Conservation (phyloP, 92 coral and sea anemone genomes). For the Zoanthus gigantus region DNA sequence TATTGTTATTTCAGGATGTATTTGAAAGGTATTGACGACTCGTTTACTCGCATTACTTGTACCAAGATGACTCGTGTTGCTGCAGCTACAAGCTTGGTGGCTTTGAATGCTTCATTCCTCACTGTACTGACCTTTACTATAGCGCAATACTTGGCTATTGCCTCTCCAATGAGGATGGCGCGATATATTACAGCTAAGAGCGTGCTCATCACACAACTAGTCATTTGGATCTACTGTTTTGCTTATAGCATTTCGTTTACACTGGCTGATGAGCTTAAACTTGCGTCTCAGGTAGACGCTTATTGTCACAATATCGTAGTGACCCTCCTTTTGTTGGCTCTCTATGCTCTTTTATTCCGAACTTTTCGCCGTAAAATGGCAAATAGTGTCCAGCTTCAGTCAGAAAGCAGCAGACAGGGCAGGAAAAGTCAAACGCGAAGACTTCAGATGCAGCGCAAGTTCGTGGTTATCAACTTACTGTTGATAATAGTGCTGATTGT, state of each 20-base stretch:
- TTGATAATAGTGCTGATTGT: constrained; percentile 2
- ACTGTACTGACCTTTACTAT: constrained; percentile 25
- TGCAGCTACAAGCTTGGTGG: background rate
- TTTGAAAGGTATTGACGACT: background rate
- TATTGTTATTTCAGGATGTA: constrained; percentile 5
- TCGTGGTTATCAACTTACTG: constrained; percentile 20
- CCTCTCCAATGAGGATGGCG: constrained; percentile 18
- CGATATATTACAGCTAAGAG: constrained; percentile 13
- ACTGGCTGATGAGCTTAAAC: background rate
- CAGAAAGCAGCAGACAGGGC: constrained; percentile 30
- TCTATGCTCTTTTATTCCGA: constrained; percentile 10
- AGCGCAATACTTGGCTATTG: constrained; percentile 11
- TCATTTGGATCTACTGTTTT: constrained; percentile 23
- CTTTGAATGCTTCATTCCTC: background rate
- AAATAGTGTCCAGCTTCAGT: constrained; percentile 14
- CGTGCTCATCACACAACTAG: constrained; percentile 13
- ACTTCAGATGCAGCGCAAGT: constrained; percentile 9
- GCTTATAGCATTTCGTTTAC: background rate
- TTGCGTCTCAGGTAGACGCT: background rate
- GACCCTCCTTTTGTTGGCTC: background rate
- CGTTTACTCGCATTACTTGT: background rate
- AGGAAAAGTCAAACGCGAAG: constrained; percentile 20
- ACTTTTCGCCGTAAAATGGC: constrained; percentile 47
- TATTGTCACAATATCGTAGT: background rate
- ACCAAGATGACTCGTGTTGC: background rate